These are phyloP conservation scores for Drosophila kanekoi DNA, from an alignment of 2,888 invertebrate genomes.

Conservation along the genomic window DNA sequence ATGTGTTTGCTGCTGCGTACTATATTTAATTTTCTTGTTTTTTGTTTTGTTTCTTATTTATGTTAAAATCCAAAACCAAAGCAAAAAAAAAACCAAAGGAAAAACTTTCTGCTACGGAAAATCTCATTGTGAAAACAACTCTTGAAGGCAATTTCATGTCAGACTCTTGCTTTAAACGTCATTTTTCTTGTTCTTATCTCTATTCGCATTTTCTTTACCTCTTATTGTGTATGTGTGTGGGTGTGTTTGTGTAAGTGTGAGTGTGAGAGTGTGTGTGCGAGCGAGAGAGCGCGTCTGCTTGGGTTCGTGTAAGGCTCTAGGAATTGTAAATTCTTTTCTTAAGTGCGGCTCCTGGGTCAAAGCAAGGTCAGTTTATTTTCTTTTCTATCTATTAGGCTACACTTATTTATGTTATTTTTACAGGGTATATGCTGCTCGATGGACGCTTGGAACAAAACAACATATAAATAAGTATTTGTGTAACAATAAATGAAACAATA, in stretches of 20 bases:
- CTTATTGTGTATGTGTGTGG: conserved; percentile 1
- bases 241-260: conserved; percentile 8
- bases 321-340: conserved; percentile 6
- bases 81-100: conserved; percentile 25
- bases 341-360: background rate
- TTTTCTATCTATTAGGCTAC: conserved; percentile 11
- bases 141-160: conserved; percentile 84
- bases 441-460: conserved; percentile 4
- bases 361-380: conserved; percentile 7
- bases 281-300: conserved; percentile 25
- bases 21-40: conserved; percentile 43
- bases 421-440: conserved; percentile 15
- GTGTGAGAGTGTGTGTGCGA: conserved; percentile 6
- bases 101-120: conserved; percentile 54
- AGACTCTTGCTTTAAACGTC: conserved; percentile 81
- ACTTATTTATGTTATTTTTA: conserved; percentile 1
- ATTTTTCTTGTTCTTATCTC: conserved; percentile 40
- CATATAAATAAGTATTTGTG: background rate
- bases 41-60: conserved; percentile 1
- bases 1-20: conserved; percentile 38
- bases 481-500: conserved; percentile 5
- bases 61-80: conserved; percentile 41
- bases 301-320: conserved; percentile 10
- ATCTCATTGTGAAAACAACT: conserved; percentile 70
- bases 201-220: conserved; percentile 30